These are phyloP conservation scores for Anoura caudifer DNA, from an alignment of 2,113 vertebrate species.

Conservation along the genomic window DNA sequence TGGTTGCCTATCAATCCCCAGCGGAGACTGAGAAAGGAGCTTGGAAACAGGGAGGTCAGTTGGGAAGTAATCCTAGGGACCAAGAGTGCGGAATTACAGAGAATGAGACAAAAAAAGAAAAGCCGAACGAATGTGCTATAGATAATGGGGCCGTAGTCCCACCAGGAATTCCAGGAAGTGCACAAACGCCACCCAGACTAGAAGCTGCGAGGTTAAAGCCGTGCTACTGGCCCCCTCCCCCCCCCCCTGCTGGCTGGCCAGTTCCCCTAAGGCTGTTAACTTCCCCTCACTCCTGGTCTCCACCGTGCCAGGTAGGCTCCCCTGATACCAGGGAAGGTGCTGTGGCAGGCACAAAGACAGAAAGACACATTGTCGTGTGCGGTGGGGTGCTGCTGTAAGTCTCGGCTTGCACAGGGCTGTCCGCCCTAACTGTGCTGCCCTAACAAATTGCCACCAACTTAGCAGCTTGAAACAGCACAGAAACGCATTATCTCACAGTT, in stretches of 20 bases:
- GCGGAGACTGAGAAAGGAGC: background rate
- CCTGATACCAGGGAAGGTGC: background rate
- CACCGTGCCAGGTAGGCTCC: background rate
- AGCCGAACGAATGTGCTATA: background rate
- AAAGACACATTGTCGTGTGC: background rate
- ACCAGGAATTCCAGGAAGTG: background rate
- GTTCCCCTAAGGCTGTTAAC: background rate
- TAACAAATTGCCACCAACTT: background rate
- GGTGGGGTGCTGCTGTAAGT: background rate
- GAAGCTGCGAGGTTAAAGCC: background rate
- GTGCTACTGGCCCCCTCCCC: background rate
- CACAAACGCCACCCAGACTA: background rate
- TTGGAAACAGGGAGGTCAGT: background rate
- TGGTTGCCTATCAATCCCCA: background rate
- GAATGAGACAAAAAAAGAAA: background rate
- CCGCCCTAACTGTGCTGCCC: background rate
- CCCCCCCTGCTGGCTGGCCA: background rate
- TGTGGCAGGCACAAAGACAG: background rate
- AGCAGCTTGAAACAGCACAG: background rate
- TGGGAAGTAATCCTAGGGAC: background rate
- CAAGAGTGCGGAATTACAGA: background rate
- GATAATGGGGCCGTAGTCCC: background rate
- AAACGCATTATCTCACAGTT: background rate
- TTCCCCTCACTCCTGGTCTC: background rate
- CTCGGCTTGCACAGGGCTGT: background rate